phyloP scores from a whole-genome alignment of 2,113 vertebrate genomes.

The Rostratula benghalensis region DNA sequence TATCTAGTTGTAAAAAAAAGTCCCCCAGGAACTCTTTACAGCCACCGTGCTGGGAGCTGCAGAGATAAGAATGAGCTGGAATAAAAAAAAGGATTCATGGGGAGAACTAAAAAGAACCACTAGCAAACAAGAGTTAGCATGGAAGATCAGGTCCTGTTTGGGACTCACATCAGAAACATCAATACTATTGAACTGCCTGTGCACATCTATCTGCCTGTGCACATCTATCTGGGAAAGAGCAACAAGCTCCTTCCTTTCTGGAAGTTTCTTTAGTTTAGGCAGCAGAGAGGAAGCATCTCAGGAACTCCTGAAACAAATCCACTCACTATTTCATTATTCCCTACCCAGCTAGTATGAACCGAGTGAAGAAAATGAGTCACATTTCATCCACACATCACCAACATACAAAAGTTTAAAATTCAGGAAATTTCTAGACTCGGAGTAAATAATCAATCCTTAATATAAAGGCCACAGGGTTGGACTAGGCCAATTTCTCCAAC shows the following conservation, averaged over 20 bases:
- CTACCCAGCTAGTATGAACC: neutral
- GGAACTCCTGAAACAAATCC: neutral
- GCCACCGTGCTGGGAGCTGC: neutral
- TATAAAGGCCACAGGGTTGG: neutral
- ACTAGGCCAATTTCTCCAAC: neutral
- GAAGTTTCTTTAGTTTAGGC: neutral
- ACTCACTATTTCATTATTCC: neutral
- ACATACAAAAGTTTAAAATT: neutral
- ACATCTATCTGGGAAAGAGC: neutral
- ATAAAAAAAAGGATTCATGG: neutral
- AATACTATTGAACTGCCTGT: neutral
- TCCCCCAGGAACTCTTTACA: neutral
- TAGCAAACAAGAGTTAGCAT: accelerated
- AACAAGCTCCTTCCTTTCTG: neutral
- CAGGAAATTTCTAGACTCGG: neutral
- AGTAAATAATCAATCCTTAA: neutral
- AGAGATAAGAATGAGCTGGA: neutral
- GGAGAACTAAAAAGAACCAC: neutral
- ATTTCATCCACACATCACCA: neutral
- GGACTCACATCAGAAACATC: neutral
- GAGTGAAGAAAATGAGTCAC: neutral
- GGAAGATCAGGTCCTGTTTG: neutral
- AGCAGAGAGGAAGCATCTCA: neutral
- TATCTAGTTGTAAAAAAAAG: neutral
- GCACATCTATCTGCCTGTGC: neutral